Percentiles rank a stretch among this genome's conserved stretches.
phyloP scores from a whole-genome alignment of 2,113 vertebrate species.

The Pachypanchax playfairii region DNA sequence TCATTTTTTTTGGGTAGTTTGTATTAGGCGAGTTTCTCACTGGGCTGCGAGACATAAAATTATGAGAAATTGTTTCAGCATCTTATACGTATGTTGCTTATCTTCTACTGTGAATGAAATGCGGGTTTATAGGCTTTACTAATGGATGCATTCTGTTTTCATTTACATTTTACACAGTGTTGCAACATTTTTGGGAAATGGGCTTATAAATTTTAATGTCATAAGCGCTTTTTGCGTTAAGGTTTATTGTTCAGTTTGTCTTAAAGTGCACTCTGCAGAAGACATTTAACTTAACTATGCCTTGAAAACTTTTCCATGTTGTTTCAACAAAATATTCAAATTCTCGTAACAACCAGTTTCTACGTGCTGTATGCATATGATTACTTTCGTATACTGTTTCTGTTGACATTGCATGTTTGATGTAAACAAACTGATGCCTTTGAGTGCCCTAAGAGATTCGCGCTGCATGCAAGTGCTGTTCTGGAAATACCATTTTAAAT shows the following conservation, averaged over 20 bases:
- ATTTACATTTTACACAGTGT: no score
- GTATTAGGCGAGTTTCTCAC: no score
- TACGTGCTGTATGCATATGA: neutral
- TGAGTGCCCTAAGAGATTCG: slow-evolving; percentile 63
- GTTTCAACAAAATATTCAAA: neutral
- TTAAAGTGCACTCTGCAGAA: slow-evolving; percentile 18
- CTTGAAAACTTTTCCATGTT: slow-evolving; percentile 6
- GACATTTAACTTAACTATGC: neutral
- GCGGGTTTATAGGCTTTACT: no score
- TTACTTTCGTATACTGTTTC: slow-evolving; percentile 44
- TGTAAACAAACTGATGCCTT: slow-evolving; percentile 55
- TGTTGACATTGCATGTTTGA: slow-evolving; percentile 51
- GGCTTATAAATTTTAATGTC: no score
- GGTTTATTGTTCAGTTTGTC: neutral
- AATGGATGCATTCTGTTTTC: no score
- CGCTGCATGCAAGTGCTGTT: slow-evolving; percentile 57
- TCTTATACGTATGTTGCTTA: no score
- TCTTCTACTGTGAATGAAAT: no score
- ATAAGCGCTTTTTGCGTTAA: neutral
- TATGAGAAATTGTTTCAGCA: no score
- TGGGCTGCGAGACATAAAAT: no score
- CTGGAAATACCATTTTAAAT: slow-evolving; percentile 1
- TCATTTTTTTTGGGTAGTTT: no score
- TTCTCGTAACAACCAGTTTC: no score
- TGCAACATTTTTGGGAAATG: no score